These are phyloP conservation scores for Nannoperca australis DNA, from an alignment of 2,797 vertebrate genomes.

Conservation along the genomic window DNA sequence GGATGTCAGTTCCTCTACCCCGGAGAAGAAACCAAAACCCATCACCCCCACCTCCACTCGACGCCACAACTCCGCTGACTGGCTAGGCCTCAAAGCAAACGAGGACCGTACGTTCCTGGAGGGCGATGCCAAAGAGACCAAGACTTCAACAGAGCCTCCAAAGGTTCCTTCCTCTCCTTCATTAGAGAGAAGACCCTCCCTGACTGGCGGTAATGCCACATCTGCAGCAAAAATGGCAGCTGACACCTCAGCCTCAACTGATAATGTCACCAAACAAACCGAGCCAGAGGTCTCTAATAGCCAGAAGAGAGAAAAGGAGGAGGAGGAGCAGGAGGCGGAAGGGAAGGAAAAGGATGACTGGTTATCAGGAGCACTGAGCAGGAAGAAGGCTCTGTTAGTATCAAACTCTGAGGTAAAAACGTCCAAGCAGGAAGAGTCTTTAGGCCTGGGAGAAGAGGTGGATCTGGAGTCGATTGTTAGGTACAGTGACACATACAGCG, in stretches of 20 bases:
- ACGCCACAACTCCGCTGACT: constrained; percentile 81
- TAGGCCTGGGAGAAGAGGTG: constrained; percentile 38
- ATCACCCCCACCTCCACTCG: constrained; percentile 49
- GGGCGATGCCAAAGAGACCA: constrained; percentile 41
- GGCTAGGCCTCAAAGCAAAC: constrained; percentile 88
- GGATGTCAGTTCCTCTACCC: constrained; percentile 72
- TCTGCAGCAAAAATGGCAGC: constrained; percentile 46
- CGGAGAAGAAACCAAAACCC: constrained; percentile 80
- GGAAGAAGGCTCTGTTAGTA: constrained; percentile 79
- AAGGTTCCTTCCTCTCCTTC: constrained; percentile 58
- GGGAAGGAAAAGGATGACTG: constrained; percentile 83
- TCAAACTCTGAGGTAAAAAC: constrained; percentile 64
- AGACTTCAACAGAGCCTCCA: constrained; percentile 30
- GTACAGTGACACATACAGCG: constrained; percentile 54
- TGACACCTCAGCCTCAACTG: constrained; percentile 21
- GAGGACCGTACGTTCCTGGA: constrained; percentile 58
- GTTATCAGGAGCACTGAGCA: constrained; percentile 84
- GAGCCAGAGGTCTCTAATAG: constrained; percentile 48
- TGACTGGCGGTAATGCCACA: constrained; percentile 32
- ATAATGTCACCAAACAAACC: constrained; percentile 37
- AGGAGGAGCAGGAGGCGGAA: constrained; percentile 49
- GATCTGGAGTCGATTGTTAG: constrained; percentile 52
- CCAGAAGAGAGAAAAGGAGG: constrained; percentile 57
- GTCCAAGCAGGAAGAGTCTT: constrained; percentile 54
- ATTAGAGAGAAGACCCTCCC: constrained; percentile 29